Evolutionary conservation across 1,140 invertebrate genomes (phyloP).

Genomic region (Pemphigus obesinymphae): DNA sequence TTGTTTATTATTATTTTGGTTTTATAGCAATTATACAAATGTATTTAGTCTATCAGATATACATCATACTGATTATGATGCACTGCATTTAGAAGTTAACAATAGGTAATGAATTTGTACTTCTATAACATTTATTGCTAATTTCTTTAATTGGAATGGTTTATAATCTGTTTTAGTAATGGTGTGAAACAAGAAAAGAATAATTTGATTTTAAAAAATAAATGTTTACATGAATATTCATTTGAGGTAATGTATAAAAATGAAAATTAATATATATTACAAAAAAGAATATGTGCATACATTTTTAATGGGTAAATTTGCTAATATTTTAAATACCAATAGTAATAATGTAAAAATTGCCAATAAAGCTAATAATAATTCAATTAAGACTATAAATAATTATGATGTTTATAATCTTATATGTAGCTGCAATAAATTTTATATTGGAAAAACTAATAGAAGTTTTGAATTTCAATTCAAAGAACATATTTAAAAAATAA

Average conservation of each 20-base stretch:
- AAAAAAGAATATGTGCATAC: background rate
- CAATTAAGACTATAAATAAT: too few relatives aligned
- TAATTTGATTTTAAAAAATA: background rate
- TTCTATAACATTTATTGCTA: background rate
- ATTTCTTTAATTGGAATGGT: background rate
- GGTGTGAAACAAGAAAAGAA: background rate
- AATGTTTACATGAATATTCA: background rate
- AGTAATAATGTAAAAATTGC: too few relatives aligned
- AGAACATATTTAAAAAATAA: background rate
- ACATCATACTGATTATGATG: conserved; percentile 1
- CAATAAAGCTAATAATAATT: too few relatives aligned
- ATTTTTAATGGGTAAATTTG: too few relatives aligned
- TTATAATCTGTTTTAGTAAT: background rate
- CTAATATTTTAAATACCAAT: too few relatives aligned
- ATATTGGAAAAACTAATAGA: too few relatives aligned
- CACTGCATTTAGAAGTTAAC: background rate
- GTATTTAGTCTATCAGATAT: conserved; percentile 17
- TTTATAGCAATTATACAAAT: conserved; percentile 3
- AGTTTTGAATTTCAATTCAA: too few relatives aligned
- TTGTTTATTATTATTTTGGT: background rate
- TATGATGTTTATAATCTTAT: too few relatives aligned
- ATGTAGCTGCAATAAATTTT: too few relatives aligned
- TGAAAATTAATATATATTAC: background rate
- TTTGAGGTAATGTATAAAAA: background rate
- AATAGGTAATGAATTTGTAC: background rate